Evolutionary conservation across 2,797 vertebrate species (phyloP).

Genomic region (Dromococcyx pavoninus): DNA sequence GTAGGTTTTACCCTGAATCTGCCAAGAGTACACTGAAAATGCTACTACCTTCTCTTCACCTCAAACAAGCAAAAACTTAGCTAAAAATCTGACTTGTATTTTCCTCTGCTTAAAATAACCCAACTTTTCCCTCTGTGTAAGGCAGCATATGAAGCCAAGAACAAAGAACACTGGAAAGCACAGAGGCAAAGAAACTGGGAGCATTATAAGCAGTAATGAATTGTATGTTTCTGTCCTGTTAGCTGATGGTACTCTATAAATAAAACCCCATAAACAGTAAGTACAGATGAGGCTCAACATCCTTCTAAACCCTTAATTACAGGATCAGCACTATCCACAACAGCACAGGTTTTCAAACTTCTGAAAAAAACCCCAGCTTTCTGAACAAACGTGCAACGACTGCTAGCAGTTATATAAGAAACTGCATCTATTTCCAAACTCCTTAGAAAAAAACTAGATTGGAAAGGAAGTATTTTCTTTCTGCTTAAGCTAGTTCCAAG

Average conservation of each 20-base stretch:
- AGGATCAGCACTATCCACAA: not conserved
- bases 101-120: not conserved
- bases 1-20: not conserved
- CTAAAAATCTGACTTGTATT: not conserved
- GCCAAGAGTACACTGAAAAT: not conserved
- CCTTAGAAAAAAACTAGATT: not conserved
- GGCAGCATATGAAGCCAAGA: not conserved
- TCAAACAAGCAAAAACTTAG: not conserved
- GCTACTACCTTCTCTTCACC: not conserved
- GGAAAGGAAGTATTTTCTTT: constrained; percentile 23
- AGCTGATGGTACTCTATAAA: not conserved
- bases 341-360: not conserved
- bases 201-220: not conserved
- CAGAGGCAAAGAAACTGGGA: not conserved
- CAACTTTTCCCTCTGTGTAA: not conserved
- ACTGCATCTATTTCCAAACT: not conserved
- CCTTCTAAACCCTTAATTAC: not conserved
- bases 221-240: not conserved
- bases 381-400: not conserved
- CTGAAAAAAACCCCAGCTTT: not conserved
- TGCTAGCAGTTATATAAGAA: not conserved
- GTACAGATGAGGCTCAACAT: not conserved
- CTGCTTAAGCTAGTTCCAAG: constrained; percentile 19
- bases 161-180: rapidly evolving
- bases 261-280: not conserved